Evolutionary conservation across 2,888 invertebrate genomes (phyloP), one percentile per base, ranked within the genome.

Genomic region (Seladonia tumulorum): DNA sequence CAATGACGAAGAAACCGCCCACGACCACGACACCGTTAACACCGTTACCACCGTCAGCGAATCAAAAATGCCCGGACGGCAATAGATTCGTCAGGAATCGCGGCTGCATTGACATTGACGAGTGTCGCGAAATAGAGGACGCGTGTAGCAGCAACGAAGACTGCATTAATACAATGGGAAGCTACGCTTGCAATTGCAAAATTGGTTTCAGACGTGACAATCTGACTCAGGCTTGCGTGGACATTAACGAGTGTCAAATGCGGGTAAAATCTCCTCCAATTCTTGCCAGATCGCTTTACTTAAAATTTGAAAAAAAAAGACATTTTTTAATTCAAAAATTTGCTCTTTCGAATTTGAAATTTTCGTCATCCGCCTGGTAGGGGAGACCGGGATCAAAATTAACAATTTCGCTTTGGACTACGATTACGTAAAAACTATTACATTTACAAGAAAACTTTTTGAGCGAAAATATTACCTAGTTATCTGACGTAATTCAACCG

Each of bases 211-310:
- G 95, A 70, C 95, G 96, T 82, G 97, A 97, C 91, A 95, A 95
- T 12, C 94, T 96, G 1, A 96, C 96, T 10, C 96, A 96, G 87
- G 96, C 97, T 22, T 97, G 97, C 92, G 95, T 96, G 76, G 97
- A 98, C 93, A 96, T 98, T 42, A 98, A 98, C 93, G 98, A 98
- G 93, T 98, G 98, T 91, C 98, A 98, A 77, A 96, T 97, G 3
- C 85, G 78, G 89, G 90, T 91, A 82, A 81, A 16, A 96, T 5
- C 42, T 18, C 22, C 42, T 18, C 22, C 10, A n/a, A 39, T 68
- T 18, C 14, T 18, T 53, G 1, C 25, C 14, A 5, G 25, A 60
- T 60, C 60, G 2, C 2, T 60, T 25, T 25, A 14, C 12, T 25
- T 60, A 25, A 60, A 60, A 35, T 35, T 35, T 35, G 35, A 35